These are phyloP conservation scores for Philaethria dido DNA, from an alignment of 2,888 invertebrate species.

Conservation along the genomic window DNA sequence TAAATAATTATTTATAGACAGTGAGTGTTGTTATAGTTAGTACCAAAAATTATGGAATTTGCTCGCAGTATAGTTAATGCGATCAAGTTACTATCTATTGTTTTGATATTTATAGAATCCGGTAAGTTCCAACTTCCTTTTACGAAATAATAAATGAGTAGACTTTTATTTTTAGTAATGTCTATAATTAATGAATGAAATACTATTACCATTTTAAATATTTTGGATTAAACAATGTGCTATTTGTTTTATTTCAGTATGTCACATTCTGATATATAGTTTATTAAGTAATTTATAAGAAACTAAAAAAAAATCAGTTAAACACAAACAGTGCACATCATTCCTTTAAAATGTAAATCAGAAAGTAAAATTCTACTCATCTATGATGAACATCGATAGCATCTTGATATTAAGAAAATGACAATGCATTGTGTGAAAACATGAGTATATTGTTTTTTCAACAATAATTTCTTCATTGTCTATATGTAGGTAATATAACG, in stretches of 20 bases:
- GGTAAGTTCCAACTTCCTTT: conserved; percentile 25
- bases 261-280: no score
- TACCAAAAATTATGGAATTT: conserved; percentile 22
- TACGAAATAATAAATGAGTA: not conserved
- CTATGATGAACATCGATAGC: not conserved
- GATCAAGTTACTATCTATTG: conserved; percentile 28
- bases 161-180: no score
- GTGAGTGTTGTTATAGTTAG: not conserved
- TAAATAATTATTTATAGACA: conserved; percentile 22
- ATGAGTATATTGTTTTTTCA: conserved; percentile 1
- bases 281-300: no score
- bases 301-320: no score
- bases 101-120: conserved; percentile 28
- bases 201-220: no score
- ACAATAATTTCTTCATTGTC: not conserved
- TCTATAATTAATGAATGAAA: no score
- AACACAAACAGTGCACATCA: no score
- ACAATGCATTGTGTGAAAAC: not conserved
- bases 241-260: no score
- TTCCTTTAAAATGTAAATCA: not conserved
- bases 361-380: not conserved
- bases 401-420: not conserved
- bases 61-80: conserved; percentile 1
- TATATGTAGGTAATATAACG: not conserved
- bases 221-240: no score